Base-by-base conservation (phyloP, 92 coral and sea anemone genomes). In the Diadumene lineata region DNA sequence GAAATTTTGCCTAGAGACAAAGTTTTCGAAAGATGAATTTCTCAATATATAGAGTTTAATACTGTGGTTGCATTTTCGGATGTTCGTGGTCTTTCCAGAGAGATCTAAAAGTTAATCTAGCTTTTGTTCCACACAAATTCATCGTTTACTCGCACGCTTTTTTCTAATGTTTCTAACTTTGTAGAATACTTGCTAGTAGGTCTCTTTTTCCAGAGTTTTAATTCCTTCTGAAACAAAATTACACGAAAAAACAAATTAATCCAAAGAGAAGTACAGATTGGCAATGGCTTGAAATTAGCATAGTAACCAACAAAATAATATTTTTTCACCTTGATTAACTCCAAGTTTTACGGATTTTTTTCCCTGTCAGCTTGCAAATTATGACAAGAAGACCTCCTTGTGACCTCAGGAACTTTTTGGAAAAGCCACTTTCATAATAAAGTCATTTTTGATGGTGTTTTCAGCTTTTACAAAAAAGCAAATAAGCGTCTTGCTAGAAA, bases 401-500 rank as follows among this genome's bases (percentile, higher is more conserved):
- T 70, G 16, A 28, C 48, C 1, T 17, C 53, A 63, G n/a, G 62
- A 70, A 27, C n/a, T 18, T 21, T 16, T 50, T 31, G 17, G 19
- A 31, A 57, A 0, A 24, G 24, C 1, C 53, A 50, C 38, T 19
- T 28, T 22, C 0, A 48, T 23, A 7, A 43, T 27, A 70, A 28
- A 23, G 18, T 23, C 4, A 57, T 70, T 38, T 38, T 38, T 38
- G 7, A 13, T 4, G 7, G 48, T 38, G 7, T 38, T 38, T 38
- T 13, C 48, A 4, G 48, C 48, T 38, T 13, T 38, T 6, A 38
- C 48, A 13, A 38, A 57, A 50, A 72, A 56, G 77, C 63, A 72
- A 76, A 76, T 31, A 74, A 29, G 62, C 46, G 69, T 74, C 69
- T 43, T 33, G 27, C 61, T 38, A 26, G 2, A 16, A 64, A 56